phyloP scores from a whole-genome alignment of 1,140 invertebrate species.

The Hermetia illucens region DNA sequence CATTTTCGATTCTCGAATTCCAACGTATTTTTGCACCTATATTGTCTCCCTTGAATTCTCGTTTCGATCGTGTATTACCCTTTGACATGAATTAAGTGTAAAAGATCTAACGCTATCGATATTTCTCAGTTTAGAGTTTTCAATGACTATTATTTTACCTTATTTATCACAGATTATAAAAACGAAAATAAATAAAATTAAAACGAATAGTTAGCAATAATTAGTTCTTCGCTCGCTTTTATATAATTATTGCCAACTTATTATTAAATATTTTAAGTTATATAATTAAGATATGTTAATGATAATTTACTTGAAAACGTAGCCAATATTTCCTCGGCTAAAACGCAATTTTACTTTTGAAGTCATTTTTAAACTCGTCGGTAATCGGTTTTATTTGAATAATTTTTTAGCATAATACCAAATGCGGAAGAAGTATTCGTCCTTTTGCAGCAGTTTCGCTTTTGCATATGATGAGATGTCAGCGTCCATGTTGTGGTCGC shows the following conservation, averaged over 20 bases:
- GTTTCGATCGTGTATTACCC: no score
- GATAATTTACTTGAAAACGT: not conserved
- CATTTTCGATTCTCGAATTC: not conserved
- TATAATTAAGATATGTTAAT: not conserved
- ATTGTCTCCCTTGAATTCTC: not conserved
- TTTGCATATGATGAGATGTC: conserved; percentile 79
- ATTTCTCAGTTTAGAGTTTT: not conserved
- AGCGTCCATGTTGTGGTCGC: conserved; percentile 83
- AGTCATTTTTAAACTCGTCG: not conserved
- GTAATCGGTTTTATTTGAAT: conserved; percentile 46
- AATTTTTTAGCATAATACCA: conserved; percentile 74
- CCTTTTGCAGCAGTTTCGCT: conserved; percentile 60
- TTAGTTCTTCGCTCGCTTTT: not conserved
- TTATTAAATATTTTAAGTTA: not conserved
- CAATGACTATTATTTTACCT: not conserved
- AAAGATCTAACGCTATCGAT: no score
- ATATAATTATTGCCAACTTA: not conserved
- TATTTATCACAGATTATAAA: not conserved
- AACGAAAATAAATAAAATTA: not conserved
- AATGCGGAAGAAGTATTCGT: conserved; percentile 91
- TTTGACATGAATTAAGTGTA: no score
- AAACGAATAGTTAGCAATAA: not conserved
- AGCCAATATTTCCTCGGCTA: not conserved
- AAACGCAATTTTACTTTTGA: not conserved
- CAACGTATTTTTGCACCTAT: not conserved